Conservation (phyloP, 1,140 invertebrate genomes). For the Orius insidiosus region DNA sequence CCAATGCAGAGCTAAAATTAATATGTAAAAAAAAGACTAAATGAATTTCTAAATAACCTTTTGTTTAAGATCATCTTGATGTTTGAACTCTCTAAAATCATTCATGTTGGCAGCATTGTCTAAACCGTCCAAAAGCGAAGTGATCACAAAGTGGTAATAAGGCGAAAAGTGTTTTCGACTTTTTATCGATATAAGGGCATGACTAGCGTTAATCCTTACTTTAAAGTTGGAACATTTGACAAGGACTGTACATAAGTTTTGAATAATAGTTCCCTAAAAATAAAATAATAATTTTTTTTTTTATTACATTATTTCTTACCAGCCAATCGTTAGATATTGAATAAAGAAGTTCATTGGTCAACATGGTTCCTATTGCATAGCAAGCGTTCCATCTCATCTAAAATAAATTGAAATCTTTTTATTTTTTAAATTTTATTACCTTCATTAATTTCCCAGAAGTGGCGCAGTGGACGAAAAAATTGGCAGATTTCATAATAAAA, state of each 20-base stretch:
- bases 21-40: conserved; percentile 7
- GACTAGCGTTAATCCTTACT: conserved; percentile 16
- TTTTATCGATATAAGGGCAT: conserved; percentile 11
- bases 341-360: conserved; percentile 12
- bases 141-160: conserved; percentile 11
- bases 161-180: conserved; percentile 7
- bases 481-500: conserved; percentile 8
- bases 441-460: conserved; percentile 14
- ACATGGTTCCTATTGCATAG: conserved; percentile 11
- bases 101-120: conserved; percentile 18
- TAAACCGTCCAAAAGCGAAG: conserved; percentile 15
- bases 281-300: not conserved
- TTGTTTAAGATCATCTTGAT: conserved; percentile 12
- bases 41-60: conserved; percentile 5
- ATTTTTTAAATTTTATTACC: conserved; percentile 5
- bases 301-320: too few species aligned
- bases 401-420: conserved; percentile 5
- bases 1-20: conserved; percentile 8
- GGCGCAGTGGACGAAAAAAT: conserved; percentile 9
- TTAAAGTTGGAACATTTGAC: conserved; percentile 17
- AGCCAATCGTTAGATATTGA: conserved; percentile 6
- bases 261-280: not conserved
- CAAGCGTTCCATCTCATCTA: conserved; percentile 18
- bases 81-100: conserved; percentile 18
- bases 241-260: conserved; percentile 13